Evolutionary conservation across 1,140 invertebrate genomes (phyloP).

Genomic region (Leptinotarsa lineolata): DNA sequence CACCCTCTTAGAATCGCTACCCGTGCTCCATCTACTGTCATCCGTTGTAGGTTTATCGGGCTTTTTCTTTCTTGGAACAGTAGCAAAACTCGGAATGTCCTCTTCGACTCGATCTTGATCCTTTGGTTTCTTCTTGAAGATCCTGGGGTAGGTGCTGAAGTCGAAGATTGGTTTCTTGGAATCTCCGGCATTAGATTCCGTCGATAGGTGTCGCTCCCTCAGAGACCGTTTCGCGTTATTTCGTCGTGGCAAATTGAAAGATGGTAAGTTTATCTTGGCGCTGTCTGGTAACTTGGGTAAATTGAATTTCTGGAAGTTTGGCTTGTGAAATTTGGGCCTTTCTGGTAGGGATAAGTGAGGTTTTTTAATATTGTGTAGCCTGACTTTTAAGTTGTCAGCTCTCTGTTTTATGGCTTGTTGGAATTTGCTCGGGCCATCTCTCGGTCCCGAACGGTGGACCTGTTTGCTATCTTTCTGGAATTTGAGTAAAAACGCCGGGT

Average conservation of each 20-base stretch:
- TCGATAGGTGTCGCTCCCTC: conserved; percentile 55
- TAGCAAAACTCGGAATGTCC: conserved; percentile 58
- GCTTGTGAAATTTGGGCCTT: conserved; percentile 48
- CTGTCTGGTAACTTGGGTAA: conserved; percentile 67
- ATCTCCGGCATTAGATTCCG: conserved; percentile 57
- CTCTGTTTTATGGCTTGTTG: conserved; percentile 58
- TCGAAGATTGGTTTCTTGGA: conserved; percentile 69
- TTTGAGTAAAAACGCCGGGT: not conserved
- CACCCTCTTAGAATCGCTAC: conserved; percentile 40
- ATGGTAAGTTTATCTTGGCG: conserved; percentile 61
- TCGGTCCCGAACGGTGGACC: not conserved
- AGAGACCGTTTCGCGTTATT: conserved; percentile 34
- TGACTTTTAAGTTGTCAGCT: conserved; percentile 65
- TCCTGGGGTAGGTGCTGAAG: conserved; percentile 74
- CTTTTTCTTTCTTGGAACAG: conserved; percentile 58
- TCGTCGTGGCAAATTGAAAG: conserved; percentile 49
- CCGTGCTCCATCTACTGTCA: conserved; percentile 27
- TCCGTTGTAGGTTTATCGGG: conserved; percentile 31
- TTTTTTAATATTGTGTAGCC: conserved; percentile 63
- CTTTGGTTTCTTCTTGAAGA: conserved; percentile 62
- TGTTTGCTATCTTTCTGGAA: conserved; percentile 10
- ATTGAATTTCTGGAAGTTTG: conserved; percentile 62
- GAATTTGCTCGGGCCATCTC: conserved; percentile 40
- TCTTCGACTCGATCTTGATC: not conserved
- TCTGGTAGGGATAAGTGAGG: conserved; percentile 54